phyloP scores from a whole-genome alignment of 2,113 vertebrate genomes.

The Apodemus sylvaticus region DNA sequence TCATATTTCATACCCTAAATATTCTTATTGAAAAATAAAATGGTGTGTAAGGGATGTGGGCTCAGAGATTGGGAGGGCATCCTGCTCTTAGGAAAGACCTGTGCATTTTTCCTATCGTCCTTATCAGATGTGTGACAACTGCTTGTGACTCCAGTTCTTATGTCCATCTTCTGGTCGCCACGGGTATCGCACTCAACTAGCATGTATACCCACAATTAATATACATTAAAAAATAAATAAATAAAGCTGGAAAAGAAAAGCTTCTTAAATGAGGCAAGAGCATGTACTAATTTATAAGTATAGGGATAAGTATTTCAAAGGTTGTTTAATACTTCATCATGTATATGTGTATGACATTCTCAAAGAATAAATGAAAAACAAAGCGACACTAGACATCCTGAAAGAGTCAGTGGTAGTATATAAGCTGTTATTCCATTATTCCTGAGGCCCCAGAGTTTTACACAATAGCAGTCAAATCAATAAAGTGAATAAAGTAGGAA shows the following conservation, averaged over 20 bases:
- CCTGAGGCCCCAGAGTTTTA: too few species aligned
- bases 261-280: neutral
- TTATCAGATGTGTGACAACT: too few species aligned
- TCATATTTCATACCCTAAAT: neutral
- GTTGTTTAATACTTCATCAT: neutral
- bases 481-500: neutral
- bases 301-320: too few species aligned
- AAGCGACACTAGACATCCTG: neutral
- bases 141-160: neutral
- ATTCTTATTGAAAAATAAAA: conserved; percentile 44
- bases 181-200: neutral
- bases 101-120: neutral
- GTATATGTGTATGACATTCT: neutral
- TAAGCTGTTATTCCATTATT: neutral
- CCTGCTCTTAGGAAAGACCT: neutral
- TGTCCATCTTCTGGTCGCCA: neutral
- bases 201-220: neutral
- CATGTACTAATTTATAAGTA: neutral
- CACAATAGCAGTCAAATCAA: neutral
- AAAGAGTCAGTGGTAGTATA: neutral
- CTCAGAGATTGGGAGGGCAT: neutral
- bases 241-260: neutral
- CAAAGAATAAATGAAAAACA: neutral
- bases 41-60: neutral
- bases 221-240: neutral